These are phyloP conservation scores for Redunca redunca DNA, from an alignment of 2,113 vertebrate species.

Conservation along the genomic window DNA sequence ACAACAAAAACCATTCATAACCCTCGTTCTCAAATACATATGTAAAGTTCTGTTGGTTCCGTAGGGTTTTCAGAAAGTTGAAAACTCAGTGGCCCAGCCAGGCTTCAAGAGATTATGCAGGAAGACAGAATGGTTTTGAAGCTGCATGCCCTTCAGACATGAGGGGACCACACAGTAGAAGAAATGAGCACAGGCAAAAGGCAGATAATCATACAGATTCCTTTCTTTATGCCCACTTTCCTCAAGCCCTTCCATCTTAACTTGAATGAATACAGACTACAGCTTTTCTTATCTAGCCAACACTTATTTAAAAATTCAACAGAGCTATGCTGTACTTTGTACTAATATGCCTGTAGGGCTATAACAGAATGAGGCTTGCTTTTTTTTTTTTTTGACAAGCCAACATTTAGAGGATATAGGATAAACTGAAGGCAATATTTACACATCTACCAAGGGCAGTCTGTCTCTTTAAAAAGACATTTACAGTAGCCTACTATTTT, in stretches of 20 bases:
- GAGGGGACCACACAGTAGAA: neutral
- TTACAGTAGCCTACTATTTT: neutral
- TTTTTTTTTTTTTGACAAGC: neutral
- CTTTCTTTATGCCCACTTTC: neutral
- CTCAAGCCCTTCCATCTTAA: neutral
- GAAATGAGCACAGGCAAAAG: neutral
- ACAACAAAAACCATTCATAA: neutral
- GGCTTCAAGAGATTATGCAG: neutral
- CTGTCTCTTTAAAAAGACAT: constrained; percentile 37
- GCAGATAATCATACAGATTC: neutral
- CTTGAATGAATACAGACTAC: neutral
- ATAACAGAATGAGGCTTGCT: neutral
- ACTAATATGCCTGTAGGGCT: neutral
- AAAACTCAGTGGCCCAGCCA: neutral
- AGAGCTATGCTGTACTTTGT: neutral
- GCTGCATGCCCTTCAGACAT: neutral
- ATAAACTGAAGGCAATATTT: constrained; percentile 32
- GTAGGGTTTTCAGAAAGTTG: neutral
- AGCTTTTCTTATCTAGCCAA: neutral
- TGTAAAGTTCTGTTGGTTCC: neutral
- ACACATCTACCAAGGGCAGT: neutral
- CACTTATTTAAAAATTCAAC: neutral
- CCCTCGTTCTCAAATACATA: neutral
- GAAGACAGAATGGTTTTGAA: neutral
- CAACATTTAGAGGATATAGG: neutral